Conservation (phyloP, 2,113 vertebrate species). For the Chaetodon auriga region DNA sequence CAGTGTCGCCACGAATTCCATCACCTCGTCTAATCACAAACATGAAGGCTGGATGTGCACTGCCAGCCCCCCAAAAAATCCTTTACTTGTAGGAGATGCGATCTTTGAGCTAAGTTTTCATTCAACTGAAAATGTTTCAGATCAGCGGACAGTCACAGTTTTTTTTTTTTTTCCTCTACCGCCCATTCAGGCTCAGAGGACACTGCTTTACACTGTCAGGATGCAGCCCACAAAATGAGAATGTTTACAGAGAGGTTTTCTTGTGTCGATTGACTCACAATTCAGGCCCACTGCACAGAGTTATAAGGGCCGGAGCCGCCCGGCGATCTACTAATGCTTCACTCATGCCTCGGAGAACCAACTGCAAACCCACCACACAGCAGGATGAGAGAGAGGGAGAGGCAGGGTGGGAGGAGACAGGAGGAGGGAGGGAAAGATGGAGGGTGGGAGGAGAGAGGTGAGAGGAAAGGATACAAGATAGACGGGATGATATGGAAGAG, state of each 20-base stretch:
- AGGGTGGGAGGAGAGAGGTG: not conserved
- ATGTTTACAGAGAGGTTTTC: constrained; percentile 63
- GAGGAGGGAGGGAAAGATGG: constrained; percentile 31
- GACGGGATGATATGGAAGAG: constrained; percentile 30
- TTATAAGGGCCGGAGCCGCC: constrained; percentile 99
- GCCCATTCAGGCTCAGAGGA: not conserved
- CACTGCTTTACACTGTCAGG: constrained; percentile 47
- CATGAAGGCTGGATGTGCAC: not conserved
- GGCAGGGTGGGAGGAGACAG: constrained; percentile 49
- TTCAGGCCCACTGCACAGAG: constrained; percentile 99
- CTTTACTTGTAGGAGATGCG: not conserved
- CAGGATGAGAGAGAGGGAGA: constrained; percentile 83
- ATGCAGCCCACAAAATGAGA: constrained; percentile 73
- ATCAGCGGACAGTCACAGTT: not conserved
- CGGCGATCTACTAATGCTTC: constrained; percentile 99
- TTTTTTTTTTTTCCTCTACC: not conserved
- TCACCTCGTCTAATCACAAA: not conserved
- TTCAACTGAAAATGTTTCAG: not conserved
- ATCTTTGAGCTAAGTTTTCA: not conserved
- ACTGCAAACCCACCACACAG: constrained; percentile 98
- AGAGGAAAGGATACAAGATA: constrained; percentile 38
- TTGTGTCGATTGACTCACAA: constrained; percentile 96
- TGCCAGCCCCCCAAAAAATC: not conserved
- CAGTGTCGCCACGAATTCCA: constrained; percentile 35
- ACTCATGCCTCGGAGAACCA: constrained; percentile 98